Percentiles rank a stretch among this genome's conserved stretches.
These are phyloP conservation scores for Malacoraja senta DNA, from an alignment of 2,797 vertebrate genomes.

Conservation along the genomic window DNA sequence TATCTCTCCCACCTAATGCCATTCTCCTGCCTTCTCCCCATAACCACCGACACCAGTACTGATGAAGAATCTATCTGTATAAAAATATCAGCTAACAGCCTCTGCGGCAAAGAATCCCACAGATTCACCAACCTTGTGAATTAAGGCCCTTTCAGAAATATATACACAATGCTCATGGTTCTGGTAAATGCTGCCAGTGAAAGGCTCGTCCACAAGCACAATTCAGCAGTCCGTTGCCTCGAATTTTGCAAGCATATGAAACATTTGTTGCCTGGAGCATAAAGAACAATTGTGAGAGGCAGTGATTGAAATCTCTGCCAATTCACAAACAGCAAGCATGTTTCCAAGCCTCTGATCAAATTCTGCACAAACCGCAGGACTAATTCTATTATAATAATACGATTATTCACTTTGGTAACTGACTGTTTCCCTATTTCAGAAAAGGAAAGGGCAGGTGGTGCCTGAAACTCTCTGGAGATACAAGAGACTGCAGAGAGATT, in stretches of 20 bases:
- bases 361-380: neutral
- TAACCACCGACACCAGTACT: too few relatives aligned
- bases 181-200: neutral
- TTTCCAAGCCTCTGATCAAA: neutral
- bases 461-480: neutral
- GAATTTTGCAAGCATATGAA: neutral
- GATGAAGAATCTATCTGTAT: too few relatives aligned
- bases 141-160: neutral
- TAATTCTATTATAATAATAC: conserved; percentile 31
- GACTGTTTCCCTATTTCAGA: too few relatives aligned
- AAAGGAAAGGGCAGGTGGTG: neutral
- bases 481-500: too few relatives aligned
- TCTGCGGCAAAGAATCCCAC: too few relatives aligned
- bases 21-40: too few relatives aligned
- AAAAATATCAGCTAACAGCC: too few relatives aligned
- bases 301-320: neutral
- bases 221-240: neutral
- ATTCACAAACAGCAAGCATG: neutral
- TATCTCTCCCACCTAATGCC: too few relatives aligned
- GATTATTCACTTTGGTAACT: conserved; percentile 2
- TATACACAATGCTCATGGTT: too few relatives aligned
- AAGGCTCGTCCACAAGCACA: neutral
- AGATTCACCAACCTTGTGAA: neutral
- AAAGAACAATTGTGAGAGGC: neutral
- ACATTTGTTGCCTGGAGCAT: neutral